Percentiles rank a stretch among this genome's conserved stretches.
Evolutionary conservation across 2,888 invertebrate species (phyloP).

Genomic region (Ischnura elegans): DNA sequence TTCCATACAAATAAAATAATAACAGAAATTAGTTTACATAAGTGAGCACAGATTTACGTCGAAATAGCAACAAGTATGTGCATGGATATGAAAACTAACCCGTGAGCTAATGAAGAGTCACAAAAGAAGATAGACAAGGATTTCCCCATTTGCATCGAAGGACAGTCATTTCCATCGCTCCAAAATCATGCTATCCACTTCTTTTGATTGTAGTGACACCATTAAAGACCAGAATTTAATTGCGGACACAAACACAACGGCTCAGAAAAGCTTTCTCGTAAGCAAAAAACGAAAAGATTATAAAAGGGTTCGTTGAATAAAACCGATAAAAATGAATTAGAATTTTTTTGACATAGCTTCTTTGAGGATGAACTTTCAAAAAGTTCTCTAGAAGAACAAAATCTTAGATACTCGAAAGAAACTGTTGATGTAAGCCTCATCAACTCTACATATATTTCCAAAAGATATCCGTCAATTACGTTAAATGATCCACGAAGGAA

Average conservation of each 20-base stretch:
- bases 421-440: neutral
- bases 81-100: no score
- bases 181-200: no score
- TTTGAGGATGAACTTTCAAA: neutral
- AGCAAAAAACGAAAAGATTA: neutral
- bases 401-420: neutral
- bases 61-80: no score
- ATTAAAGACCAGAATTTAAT: no score
- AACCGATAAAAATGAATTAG: neutral
- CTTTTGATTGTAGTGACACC: no score
- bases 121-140: no score
- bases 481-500: neutral
- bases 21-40: no score
- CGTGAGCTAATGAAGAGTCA: no score
- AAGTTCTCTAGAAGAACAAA: neutral
- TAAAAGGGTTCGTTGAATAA: neutral
- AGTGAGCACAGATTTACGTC: no score
- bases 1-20: no score
- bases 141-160: no score
- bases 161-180: no score
- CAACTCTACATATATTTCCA: neutral
- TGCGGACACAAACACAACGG: neutral
- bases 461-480: neutral
- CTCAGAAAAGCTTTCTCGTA: constrained; percentile 18
- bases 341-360: neutral